A percentile compares a stretch with the other conserved stretches of the same genome.
Evolutionary conservation across 2,113 vertebrate species (phyloP).

Genomic region (Lophura nycthemera): DNA sequence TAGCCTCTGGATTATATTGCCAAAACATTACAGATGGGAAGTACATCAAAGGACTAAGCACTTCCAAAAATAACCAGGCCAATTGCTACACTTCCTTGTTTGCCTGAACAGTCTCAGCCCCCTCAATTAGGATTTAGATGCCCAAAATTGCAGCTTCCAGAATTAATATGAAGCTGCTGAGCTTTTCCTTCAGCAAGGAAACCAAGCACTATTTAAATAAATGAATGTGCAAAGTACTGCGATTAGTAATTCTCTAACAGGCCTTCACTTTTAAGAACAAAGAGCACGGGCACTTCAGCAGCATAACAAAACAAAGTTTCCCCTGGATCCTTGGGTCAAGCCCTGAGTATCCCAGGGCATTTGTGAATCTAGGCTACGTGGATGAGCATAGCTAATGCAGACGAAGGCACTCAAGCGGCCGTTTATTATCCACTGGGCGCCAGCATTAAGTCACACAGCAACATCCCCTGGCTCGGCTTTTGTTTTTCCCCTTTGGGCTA

Average conservation of each 20-base stretch:
- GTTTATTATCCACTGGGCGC: neutral
- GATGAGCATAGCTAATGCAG: constrained; percentile 15
- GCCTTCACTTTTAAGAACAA: constrained; percentile 48
- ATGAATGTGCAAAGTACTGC: constrained; percentile 3
- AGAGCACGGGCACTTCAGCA: constrained; percentile 27
- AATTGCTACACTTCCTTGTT: accelerated
- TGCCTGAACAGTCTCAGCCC: neutral
- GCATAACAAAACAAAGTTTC: neutral
- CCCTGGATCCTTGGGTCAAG: neutral
- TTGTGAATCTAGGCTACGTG: constrained; percentile 34
- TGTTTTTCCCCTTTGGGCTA: neutral
- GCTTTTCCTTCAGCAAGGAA: neutral
- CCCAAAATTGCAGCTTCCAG: constrained; percentile 36
- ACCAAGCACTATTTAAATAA: constrained; percentile 7
- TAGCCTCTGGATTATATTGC: constrained; percentile 7
- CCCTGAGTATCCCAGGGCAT: neutral
- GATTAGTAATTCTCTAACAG: constrained; percentile 11
- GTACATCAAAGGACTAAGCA: constrained; percentile 37
- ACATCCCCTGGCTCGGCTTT: constrained; percentile 1
- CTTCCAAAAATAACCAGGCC: constrained; percentile 16
- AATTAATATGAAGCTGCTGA: constrained; percentile 7
- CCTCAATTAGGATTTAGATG: neutral
- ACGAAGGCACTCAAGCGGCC: neutral
- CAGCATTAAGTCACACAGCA: constrained; percentile 75
- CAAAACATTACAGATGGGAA: neutral